A percentile compares a stretch with the other conserved stretches of the same genome.
These are phyloP conservation scores for Agonopterix heracliana DNA, from an alignment of 2,888 invertebrate species.

Conservation along the genomic window DNA sequence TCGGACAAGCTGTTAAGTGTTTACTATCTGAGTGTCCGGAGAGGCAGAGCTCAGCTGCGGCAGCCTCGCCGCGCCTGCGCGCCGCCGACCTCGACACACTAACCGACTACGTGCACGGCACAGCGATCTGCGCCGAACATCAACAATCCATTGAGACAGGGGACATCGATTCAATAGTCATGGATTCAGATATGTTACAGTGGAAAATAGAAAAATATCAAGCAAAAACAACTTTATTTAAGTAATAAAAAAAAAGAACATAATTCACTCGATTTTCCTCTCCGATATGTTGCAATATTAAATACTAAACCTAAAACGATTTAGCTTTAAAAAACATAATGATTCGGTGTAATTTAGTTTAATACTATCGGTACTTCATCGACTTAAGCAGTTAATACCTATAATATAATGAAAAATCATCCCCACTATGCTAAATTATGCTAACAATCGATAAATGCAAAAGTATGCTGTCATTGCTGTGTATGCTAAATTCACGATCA, in stretches of 20 bases:
- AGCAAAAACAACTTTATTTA: slow-evolving; percentile 46
- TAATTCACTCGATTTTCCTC: slow-evolving; percentile 54
- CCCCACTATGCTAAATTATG: slow-evolving; percentile 22
- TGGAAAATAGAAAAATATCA: slow-evolving; percentile 63
- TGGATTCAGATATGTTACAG: slow-evolving; percentile 25
- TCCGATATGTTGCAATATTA: slow-evolving; percentile 28
- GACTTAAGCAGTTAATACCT: neutral
- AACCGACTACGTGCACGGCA: slow-evolving; percentile 28
- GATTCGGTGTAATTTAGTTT: neutral
- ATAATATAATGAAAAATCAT: slow-evolving; percentile 18
- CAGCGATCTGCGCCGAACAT: slow-evolving; percentile 18
- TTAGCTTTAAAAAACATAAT: neutral
- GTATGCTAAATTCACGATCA: too few relatives aligned
- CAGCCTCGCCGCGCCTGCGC: slow-evolving; percentile 9
- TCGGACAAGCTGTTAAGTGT: slow-evolving; percentile 44
- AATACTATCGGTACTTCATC: too few relatives aligned
- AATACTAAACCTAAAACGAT: slow-evolving; percentile 12
- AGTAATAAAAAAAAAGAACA: slow-evolving; percentile 25
- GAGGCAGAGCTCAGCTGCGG: neutral
- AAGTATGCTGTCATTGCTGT: too few relatives aligned
- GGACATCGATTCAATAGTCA: neutral
- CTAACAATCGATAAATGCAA: slow-evolving; percentile 27
- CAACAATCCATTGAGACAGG: neutral
- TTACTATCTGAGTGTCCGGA: neutral
- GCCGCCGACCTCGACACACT: slow-evolving; percentile 18